Percentiles rank a stretch among this genome's conserved stretches.
phyloP scores from a whole-genome alignment of 2,113 vertebrate genomes.

The Tyto alba region DNA sequence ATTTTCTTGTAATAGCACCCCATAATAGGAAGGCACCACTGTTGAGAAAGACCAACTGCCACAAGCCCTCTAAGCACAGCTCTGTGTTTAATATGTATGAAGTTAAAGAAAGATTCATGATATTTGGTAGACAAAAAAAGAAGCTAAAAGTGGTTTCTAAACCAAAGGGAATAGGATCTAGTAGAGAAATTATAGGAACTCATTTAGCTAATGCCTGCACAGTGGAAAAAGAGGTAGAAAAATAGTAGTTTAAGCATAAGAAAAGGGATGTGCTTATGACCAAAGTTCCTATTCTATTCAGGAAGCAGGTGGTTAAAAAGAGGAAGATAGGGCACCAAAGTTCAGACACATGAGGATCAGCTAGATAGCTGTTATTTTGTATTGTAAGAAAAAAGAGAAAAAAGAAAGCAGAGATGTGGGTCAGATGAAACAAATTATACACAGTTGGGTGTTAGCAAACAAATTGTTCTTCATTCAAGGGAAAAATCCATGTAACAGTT shows the following conservation, averaged over 20 bases:
- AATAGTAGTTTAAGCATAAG: background rate
- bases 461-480: background rate
- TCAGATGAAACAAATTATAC: background rate
- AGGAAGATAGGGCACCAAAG: background rate
- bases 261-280: background rate
- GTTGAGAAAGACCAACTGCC: background rate
- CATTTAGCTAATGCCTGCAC: background rate
- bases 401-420: background rate
- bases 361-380: background rate
- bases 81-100: background rate
- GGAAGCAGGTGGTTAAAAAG: background rate
- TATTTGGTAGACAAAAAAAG: background rate
- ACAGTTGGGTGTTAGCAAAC: background rate
- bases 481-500: background rate
- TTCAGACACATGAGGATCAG: background rate
- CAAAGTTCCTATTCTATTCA: background rate
- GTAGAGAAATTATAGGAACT: background rate
- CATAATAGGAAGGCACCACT: background rate
- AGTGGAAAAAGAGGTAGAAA: background rate
- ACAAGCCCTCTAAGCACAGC: background rate
- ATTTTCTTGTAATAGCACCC: background rate
- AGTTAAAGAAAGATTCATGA: background rate
- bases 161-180: background rate
- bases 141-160: background rate
- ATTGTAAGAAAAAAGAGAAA: background rate